Percentiles rank a stretch among this genome's conserved stretches.
These are phyloP conservation scores for Gasterosteus aculeatus DNA, from an alignment of 2,113 vertebrate species.

Conservation along the genomic window DNA sequence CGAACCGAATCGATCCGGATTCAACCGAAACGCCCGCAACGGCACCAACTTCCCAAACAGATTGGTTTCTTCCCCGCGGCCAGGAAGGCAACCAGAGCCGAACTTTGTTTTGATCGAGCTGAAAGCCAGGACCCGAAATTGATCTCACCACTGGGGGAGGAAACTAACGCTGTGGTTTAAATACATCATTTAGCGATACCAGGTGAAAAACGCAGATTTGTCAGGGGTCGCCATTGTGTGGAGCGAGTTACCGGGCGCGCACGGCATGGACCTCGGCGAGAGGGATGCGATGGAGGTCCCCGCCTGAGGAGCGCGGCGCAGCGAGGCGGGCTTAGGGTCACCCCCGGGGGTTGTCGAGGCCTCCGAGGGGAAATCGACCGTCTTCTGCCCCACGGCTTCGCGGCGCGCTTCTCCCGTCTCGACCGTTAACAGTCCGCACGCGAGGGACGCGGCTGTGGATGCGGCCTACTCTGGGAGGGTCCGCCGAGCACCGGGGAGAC, in stretches of 20 bases:
- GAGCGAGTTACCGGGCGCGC: conserved; percentile 43
- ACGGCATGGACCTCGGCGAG: conserved; percentile 61
- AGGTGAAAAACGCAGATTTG: conserved; percentile 52
- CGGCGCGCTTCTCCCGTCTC: conserved; percentile 43
- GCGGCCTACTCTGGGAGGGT: conserved; percentile 82
- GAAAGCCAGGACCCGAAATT: conserved; percentile 66
- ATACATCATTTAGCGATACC: conserved; percentile 54
- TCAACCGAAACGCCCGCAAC: conserved; percentile 60
- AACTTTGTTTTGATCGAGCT: conserved; percentile 75
- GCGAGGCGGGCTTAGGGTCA: conserved; percentile 74
- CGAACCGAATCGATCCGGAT: conserved; percentile 84
- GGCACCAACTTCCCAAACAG: conserved; percentile 57
- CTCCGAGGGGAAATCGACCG: conserved; percentile 69
- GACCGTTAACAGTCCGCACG: conserved; percentile 46
- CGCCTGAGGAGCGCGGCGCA: conserved; percentile 58
- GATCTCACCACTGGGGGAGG: conserved; percentile 63
- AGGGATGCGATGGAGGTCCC: conserved; percentile 71
- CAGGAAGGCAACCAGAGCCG: conserved; percentile 50
- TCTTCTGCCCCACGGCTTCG: conserved; percentile 49
- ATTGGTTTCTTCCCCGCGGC: conserved; percentile 42
- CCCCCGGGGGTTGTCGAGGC: conserved; percentile 72
- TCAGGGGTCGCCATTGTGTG: conserved; percentile 71
- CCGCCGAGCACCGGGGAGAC: conserved; percentile 69
- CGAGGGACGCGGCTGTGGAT: conserved; percentile 76
- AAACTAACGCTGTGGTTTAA: conserved; percentile 50